Percentiles rank a stretch among this genome's conserved stretches.
Conservation (phyloP, 2,113 vertebrate species). For the Ageneiosus marmoratus region DNA sequence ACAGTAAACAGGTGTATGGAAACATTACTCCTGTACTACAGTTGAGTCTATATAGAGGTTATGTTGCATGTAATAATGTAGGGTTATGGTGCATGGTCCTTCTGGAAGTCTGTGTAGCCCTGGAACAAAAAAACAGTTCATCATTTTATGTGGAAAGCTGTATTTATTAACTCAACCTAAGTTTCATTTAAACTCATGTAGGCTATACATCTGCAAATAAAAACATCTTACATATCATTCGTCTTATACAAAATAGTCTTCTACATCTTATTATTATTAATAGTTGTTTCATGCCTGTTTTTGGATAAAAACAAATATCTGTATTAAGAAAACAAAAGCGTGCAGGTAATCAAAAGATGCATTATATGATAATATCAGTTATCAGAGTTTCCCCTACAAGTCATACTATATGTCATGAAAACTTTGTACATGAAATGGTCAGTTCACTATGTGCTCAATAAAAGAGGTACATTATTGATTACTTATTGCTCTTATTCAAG, state of each 20-base stretch:
- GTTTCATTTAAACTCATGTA: too few species aligned
- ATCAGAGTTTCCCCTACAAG: too few species aligned
- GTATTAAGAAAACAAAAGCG: too few species aligned
- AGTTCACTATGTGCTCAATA: background rate
- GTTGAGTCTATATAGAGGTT: background rate
- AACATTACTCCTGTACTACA: background rate
- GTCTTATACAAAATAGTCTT: too few species aligned
- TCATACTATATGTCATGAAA: background rate
- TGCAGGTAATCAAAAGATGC: too few species aligned
- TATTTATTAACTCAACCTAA: too few species aligned
- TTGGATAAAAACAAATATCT: too few species aligned
- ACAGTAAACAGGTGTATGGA: background rate
- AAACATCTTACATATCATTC: too few species aligned
- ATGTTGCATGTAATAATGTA: conserved; percentile 19
- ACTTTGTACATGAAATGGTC: background rate
- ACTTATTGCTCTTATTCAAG: background rate
- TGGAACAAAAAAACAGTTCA: background rate
- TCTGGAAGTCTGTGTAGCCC: conserved; percentile 24
- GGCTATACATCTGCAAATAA: too few species aligned
- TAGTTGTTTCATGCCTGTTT: too few species aligned
- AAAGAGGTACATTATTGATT: background rate
- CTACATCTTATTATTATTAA: too few species aligned
- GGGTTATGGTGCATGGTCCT: background rate
- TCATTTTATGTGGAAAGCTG: conserved; percentile 24
- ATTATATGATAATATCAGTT: too few species aligned